Base-by-base conservation (phyloP, 2,888 invertebrate genomes). In the Mechanitis mazaeus region DNA sequence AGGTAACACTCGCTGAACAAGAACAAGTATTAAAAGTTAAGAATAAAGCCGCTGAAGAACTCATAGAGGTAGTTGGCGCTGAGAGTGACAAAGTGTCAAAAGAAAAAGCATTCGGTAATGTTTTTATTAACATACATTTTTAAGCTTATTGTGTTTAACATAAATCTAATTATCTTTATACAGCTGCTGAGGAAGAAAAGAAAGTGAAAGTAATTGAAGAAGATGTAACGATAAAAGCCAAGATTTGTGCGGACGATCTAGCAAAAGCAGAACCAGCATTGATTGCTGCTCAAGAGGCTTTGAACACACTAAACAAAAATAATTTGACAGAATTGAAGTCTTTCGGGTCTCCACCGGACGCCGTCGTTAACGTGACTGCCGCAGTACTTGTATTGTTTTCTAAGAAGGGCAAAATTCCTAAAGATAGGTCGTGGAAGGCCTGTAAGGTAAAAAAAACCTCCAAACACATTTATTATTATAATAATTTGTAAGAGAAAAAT, bases 291-390 rank as follows among this genome's bases (percentile, higher is more conserved):
- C 95, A 96, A 77, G 96, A 95, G 72, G 98, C 98, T 7, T 85
- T 98, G 57, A 95, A 98, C 77, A 98, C 98, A 0, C 84, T 98
- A 33, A 97, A 98, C 78, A 98, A 98, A 89, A 95, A 94, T 76
- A 98, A 98, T 81, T 85, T 98, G 69, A 98, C 98, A 0, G 98
- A 98, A 85, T 84, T 98, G 77, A 98, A 98, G 80, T 97, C 98
- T 0, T 98, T 98, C 80, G 96, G 97, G 0, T 93, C 96, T 3
- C 98, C 98, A 3, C 97, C 97, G 0, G 93, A 94, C 53, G 96
- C 96, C 59, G 98, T 98, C 0, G 94, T 95, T 0, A 95, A 93
- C 72, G 97, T 98, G 0, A 93, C 94, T 7, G 94, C 96, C 1
- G 97, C 97, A 6, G 97, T 98, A 3, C 91, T 97, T 70, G 96